Evolutionary conservation across 2,797 vertebrate species (phyloP).

Genomic region (Hoplostethus mediterraneus): DNA sequence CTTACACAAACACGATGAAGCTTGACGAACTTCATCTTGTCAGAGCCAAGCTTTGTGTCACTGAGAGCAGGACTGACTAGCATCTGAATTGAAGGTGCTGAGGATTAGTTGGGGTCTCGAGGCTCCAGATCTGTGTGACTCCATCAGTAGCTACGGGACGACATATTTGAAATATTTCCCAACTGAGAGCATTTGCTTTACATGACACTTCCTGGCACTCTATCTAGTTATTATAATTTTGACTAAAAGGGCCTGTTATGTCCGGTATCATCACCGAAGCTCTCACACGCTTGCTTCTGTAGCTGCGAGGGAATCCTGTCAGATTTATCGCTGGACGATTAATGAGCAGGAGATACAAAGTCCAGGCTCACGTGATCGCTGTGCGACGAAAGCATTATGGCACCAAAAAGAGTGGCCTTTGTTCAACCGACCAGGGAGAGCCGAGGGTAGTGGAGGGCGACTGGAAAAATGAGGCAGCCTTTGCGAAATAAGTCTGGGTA

Average conservation of each 20-base stretch:
- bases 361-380: slow-evolving; percentile 50
- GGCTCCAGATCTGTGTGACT: neutral
- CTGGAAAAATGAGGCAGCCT: slow-evolving; percentile 74
- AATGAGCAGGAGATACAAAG: slow-evolving; percentile 59
- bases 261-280: slow-evolving; percentile 28
- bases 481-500: slow-evolving; percentile 75
- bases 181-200: slow-evolving; percentile 35
- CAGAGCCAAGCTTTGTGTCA: neutral
- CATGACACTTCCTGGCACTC: slow-evolving; percentile 34
- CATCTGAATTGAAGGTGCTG: neutral
- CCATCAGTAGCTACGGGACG: neutral
- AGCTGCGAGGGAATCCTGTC: slow-evolving; percentile 57
- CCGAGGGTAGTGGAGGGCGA: slow-evolving; percentile 52
- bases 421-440: slow-evolving; percentile 58
- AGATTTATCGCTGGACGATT: slow-evolving; percentile 60
- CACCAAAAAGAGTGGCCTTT: slow-evolving; percentile 62
- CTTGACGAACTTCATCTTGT: too few relatives aligned
- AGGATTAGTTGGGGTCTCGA: neutral
- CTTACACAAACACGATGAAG: neutral
- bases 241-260: slow-evolving; percentile 27
- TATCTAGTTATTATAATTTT: slow-evolving; percentile 27
- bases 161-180: slow-evolving; percentile 18
- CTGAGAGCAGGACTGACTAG: neutral
- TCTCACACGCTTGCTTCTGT: slow-evolving; percentile 21
- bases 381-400: slow-evolving; percentile 57